A percentile compares a stretch with the other conserved stretches of the same genome.
These are phyloP conservation scores for Burhinus oedicnemus DNA, from an alignment of 2,113 vertebrate genomes.

Conservation along the genomic window DNA sequence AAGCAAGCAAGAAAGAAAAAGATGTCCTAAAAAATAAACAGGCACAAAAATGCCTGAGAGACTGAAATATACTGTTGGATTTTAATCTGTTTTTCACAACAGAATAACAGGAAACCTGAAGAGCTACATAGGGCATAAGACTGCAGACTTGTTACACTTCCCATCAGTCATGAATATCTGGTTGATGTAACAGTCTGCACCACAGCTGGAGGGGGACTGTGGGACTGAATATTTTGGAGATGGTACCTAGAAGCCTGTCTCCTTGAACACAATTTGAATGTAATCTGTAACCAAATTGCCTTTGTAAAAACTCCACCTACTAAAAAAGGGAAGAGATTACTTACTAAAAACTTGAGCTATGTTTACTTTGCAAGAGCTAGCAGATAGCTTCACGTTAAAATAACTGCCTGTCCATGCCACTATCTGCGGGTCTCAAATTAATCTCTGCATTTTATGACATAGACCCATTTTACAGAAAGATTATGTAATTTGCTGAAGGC, in stretches of 20 bases:
- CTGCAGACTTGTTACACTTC: not conserved
- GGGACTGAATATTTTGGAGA: not conserved
- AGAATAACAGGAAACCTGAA: not conserved
- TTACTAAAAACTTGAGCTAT: not conserved
- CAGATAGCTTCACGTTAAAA: not conserved
- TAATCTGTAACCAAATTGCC: not conserved
- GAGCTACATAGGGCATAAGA: not conserved
- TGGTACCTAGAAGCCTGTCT: not conserved
- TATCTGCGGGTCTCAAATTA: not conserved
- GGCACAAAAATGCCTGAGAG: not conserved
- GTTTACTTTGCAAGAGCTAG: not conserved
- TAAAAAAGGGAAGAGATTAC: not conserved
- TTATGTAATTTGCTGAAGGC: not conserved
- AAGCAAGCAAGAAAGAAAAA: not conserved
- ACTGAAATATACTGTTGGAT: not conserved
- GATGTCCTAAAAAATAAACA: not conserved
- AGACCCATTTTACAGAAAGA: not conserved
- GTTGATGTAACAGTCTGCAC: not conserved
- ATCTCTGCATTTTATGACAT: not conserved
- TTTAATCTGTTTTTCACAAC: conserved; percentile 17
- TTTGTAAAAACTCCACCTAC: not conserved
- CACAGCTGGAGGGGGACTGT: not conserved
- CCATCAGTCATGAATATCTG: not conserved
- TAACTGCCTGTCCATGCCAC: not conserved
- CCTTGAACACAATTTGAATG: not conserved